Evolutionary conservation across 1,140 invertebrate species (phyloP).

Genomic region (Drosophila truncata): DNA sequence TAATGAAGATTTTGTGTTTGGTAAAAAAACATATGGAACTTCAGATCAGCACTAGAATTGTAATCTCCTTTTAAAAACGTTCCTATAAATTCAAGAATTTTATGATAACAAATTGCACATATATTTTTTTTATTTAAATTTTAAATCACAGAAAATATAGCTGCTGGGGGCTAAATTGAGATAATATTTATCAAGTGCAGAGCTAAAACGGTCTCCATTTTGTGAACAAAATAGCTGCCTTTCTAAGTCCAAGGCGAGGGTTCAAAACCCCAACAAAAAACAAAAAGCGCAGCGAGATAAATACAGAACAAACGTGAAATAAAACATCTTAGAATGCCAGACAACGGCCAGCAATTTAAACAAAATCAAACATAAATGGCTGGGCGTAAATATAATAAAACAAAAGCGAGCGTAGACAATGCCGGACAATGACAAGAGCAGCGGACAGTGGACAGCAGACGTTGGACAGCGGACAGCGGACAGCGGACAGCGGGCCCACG

Average conservation of each 20-base stretch:
- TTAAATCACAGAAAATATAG: conserved; percentile 12
- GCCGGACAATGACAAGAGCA: conserved; percentile 51
- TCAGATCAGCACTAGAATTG: background rate
- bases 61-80: background rate
- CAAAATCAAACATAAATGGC: conserved; percentile 68
- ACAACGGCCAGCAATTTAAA: conserved; percentile 64
- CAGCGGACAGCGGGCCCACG: conserved; percentile 22
- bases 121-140: background rate
- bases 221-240: conserved; percentile 33
- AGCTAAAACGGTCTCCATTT: conserved; percentile 30
- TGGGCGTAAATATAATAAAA: conserved; percentile 50
- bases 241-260: conserved; percentile 55
- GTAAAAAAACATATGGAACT: too few relatives aligned
- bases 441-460: conserved; percentile 1
- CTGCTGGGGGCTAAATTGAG: conserved; percentile 7
- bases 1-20: too few relatives aligned
- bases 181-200: conserved; percentile 36
- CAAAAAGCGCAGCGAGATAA: conserved; percentile 37
- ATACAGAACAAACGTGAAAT: conserved; percentile 27
- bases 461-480: conserved; percentile 15
- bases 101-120: background rate
- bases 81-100: background rate
- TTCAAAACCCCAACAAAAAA: conserved; percentile 67
- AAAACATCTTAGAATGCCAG: conserved; percentile 43
- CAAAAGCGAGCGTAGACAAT: conserved; percentile 52